Base-by-base conservation (phyloP, 2,113 vertebrate species). In the Cettia cetti region DNA sequence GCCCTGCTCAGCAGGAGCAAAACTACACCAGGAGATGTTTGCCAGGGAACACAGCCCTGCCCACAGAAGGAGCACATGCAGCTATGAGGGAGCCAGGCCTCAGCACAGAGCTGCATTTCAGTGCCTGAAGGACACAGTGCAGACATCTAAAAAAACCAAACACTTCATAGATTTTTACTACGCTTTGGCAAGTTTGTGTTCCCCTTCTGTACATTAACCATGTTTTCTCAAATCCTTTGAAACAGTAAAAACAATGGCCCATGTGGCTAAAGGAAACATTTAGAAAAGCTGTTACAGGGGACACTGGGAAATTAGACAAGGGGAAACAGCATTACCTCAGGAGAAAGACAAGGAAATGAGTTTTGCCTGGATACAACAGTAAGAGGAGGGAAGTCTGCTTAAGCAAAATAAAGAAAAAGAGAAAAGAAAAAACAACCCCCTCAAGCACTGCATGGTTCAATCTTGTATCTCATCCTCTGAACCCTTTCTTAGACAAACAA, bases 331-430 rank as follows among this genome's bases (percentile, higher is more conserved):
- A 15, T 11, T 82, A 87, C 63, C 78, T 76, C 84, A 65, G 70
- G 89, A 96, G 89, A 91, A 95, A 92, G 26, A 70, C 78, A 69
- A 87, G 86, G 81, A 95, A 95, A 1, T 37, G 52, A 57, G 13
- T 42, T 79, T 76, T 7, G 53, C 77, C 61, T 92, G 40, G 26
- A 81, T 82, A 69, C 31, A 47, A 37, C 4, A 3, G 10, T 6
- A 69, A 69, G 18, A 79, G 27, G 37, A 24, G 56, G 60, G 18
- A 76, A 69, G 9, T n/a, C 53, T 47, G 44, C 40, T 30, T 42
- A 57, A 42, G 26, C 2, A 11, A 94, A 92, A 74, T n/a, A 76
- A 60, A 74, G 8, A 77, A 14, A 21, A 23, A 31, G 8, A 77
- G 16, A 21, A 23, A 31, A 64, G 6, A 44, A 24, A 31, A 37